phyloP scores from a whole-genome alignment of 2,113 vertebrate genomes.

The Gallinago jamesoni region DNA sequence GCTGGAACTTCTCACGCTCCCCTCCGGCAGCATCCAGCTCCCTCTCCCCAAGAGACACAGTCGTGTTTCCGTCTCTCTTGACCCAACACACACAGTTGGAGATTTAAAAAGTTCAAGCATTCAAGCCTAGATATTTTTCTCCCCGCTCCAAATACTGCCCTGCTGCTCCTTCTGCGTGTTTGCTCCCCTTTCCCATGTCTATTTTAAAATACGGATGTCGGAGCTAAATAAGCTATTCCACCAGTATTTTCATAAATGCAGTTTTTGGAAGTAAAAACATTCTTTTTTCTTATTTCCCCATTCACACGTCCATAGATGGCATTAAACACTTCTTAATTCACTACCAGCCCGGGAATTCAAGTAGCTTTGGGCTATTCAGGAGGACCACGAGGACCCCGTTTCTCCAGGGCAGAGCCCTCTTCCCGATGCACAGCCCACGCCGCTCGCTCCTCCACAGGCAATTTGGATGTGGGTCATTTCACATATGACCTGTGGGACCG shows the following conservation, averaged over 20 bases:
- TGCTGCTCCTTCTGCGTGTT: background rate
- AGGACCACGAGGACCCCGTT: rapidly evolving
- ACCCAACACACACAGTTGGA: background rate
- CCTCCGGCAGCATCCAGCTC: background rate
- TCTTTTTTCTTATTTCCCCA: background rate
- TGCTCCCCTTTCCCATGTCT: background rate
- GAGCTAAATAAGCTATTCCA: background rate
- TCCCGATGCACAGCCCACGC: background rate
- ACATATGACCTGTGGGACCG: background rate
- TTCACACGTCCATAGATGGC: background rate
- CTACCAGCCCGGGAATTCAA: background rate
- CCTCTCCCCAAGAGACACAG: background rate
- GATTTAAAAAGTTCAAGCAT: background rate
- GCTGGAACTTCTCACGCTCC: background rate
- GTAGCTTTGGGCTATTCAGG: background rate
- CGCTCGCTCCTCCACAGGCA: background rate
- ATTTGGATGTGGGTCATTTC: rapidly evolving
- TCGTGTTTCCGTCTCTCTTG: rapidly evolving
- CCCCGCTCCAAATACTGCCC: background rate
- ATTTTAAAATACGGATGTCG: rapidly evolving
- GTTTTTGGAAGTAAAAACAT: background rate
- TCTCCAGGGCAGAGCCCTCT: background rate
- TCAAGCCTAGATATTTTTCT: background rate
- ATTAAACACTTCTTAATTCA: background rate
- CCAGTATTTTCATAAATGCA: background rate